Evolutionary conservation across 1,140 invertebrate genomes (phyloP).

Genomic region (Episyrphus balteatus): DNA sequence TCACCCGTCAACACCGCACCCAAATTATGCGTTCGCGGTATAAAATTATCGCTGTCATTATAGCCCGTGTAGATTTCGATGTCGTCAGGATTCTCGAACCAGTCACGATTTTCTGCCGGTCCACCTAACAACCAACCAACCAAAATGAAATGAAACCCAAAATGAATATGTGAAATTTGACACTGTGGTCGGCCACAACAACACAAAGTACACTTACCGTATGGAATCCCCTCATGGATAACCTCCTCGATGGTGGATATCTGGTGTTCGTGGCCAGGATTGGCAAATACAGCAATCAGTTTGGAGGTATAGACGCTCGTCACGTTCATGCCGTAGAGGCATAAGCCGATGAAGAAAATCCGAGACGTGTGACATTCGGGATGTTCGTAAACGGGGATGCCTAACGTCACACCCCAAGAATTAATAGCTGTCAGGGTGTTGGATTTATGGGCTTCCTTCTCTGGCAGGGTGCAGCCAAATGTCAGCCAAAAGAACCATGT

Average conservation of each 20-base stretch:
- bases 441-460: constrained; percentile 32
- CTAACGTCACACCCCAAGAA: constrained; percentile 35
- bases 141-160: neutral
- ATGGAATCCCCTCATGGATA: constrained; percentile 35
- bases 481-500: constrained; percentile 38
- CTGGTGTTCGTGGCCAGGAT: constrained; percentile 39
- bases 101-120: constrained; percentile 38
- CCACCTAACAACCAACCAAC: constrained; percentile 27
- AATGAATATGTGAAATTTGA: neutral
- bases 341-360: constrained; percentile 40
- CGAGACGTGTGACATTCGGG: constrained; percentile 36
- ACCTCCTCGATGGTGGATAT: constrained; percentile 39
- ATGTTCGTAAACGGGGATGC: constrained; percentile 36
- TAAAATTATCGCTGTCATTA: constrained; percentile 29
- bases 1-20: constrained; percentile 34
- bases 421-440: constrained; percentile 38
- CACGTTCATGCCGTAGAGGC: constrained; percentile 40
- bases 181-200: neutral
- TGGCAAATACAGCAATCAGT: constrained; percentile 40
- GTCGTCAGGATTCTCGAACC: constrained; percentile 41
- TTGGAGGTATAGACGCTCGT: constrained; percentile 42
- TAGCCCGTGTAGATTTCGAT: constrained; percentile 35
- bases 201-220: constrained; percentile 10
- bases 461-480: constrained; percentile 33
- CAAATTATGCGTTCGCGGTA: constrained; percentile 31